Evolutionary conservation across 2,797 vertebrate species (phyloP), one percentile per base, ranked within the genome.

Genomic region (Pseudopleuronectes americanus): DNA sequence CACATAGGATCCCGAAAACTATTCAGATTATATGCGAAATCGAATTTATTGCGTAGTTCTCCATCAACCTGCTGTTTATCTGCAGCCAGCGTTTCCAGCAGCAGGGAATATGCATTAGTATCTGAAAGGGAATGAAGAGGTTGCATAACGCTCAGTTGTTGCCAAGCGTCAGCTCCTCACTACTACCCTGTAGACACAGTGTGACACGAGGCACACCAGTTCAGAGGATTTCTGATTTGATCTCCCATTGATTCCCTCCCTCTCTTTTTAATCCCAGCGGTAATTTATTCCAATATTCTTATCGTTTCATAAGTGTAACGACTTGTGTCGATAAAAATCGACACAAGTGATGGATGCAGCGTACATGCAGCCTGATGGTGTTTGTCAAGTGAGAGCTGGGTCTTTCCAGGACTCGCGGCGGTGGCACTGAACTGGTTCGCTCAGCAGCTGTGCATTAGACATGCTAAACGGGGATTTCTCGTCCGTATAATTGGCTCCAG

Each of bases 371-470:
- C 13, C 55, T 28, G 71, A 68, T 71, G 6, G 26, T 61, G 71
- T 66, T 71, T 63, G 58, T 53, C 57, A 68, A 68, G 54, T 57
- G 53, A 51, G 68, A 76, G 52, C 49, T 23, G 31, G 69, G 57
- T 52, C 51, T 84, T 68, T 77, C 61, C 3, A 3, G 64, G 79
- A 82, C 77, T 65, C 23, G 77, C 81, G 77, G 71, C 66, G 6
- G 64, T 61, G 66, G 55, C 45, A 21, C 65, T 71, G 79, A 87
- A 80, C 76, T 33, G 56, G 76, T 75, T 85, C 61, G 76, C 76
- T 76, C 80, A 71, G 88, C 89, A 90, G 85, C 87, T 91, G 86
- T 80, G 85, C 79, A 75, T 91, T 91, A 84, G 90, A 91, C 84
- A 87, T 59, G 68, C 89, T 89, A 90, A 92, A 91, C 87, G 74